Evolutionary conservation across 2,113 vertebrate genomes (phyloP).

Genomic region (Willisornis vidua): DNA sequence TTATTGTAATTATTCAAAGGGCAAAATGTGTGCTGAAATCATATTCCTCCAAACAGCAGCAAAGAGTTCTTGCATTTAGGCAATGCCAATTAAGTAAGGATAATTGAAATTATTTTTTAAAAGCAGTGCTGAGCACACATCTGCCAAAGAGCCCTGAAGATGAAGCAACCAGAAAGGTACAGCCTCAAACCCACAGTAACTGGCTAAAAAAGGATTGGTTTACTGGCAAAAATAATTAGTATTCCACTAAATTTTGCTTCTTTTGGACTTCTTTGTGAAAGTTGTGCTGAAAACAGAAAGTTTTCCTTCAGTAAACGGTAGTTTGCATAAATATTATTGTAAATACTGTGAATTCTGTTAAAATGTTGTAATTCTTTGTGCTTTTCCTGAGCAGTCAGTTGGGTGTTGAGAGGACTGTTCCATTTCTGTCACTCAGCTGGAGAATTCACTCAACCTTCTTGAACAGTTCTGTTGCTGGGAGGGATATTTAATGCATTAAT

Average conservation of each 20-base stretch:
- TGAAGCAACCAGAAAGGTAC: not conserved
- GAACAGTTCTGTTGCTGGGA: not conserved
- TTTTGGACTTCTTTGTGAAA: not conserved
- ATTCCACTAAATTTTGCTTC: not conserved
- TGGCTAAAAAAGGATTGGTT: not conserved
- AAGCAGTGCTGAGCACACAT: not conserved
- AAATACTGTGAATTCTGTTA: not conserved
- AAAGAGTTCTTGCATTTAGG: not conserved
- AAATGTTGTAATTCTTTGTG: not conserved
- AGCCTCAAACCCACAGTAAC: not conserved
- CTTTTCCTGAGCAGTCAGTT: not conserved
- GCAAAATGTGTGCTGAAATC: not conserved
- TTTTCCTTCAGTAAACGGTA: not conserved
- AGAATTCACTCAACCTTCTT: not conserved
- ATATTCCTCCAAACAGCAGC: not conserved
- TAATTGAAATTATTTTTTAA: not conserved
- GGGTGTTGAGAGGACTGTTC: not conserved
- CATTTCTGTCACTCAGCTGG: not conserved
- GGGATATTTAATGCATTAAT: not conserved
- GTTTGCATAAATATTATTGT: not conserved
- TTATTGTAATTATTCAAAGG: constrained; percentile 50
- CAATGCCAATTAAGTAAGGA: not conserved
- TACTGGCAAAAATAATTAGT: not conserved
- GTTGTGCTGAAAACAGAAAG: not conserved
- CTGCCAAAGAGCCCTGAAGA: not conserved